Conservation (phyloP, 2,888 invertebrate genomes). For the Meteorus cinctellus region DNA sequence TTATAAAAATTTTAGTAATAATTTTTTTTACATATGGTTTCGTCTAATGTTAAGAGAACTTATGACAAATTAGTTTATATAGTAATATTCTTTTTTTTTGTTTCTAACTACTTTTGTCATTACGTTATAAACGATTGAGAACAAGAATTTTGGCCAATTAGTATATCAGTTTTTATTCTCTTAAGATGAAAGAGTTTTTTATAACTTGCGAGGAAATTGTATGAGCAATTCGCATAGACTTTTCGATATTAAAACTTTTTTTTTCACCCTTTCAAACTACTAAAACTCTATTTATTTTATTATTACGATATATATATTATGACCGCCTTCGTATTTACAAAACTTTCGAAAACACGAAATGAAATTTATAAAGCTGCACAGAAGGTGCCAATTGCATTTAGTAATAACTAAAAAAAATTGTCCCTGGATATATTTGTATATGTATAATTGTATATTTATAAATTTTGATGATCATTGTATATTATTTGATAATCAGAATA, state of each 20-base stretch:
- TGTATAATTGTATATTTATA: neutral
- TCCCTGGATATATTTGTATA: neutral
- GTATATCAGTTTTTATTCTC: no score
- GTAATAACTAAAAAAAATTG: neutral
- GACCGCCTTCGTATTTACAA: neutral
- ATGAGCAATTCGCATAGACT: no score
- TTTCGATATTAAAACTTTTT: no score
- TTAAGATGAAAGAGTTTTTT: no score
- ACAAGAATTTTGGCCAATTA: no score
- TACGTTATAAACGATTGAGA: no score
- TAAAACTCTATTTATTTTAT: no score
- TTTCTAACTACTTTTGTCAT: no score
- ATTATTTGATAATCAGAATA: slow-evolving; percentile 14
- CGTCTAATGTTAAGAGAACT: neutral
- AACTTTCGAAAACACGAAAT: neutral
- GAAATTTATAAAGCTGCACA: neutral
- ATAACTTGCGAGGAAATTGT: no score
- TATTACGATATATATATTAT: no score
- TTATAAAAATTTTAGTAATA: neutral
- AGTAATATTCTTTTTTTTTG: no score
- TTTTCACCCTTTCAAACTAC: no score
- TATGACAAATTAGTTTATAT: neutral
- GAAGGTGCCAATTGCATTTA: neutral
- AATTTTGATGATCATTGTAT: neutral
- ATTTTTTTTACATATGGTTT: neutral